phyloP scores from a whole-genome alignment of 2,113 vertebrate genomes.

The Erpornis zantholeuca region DNA sequence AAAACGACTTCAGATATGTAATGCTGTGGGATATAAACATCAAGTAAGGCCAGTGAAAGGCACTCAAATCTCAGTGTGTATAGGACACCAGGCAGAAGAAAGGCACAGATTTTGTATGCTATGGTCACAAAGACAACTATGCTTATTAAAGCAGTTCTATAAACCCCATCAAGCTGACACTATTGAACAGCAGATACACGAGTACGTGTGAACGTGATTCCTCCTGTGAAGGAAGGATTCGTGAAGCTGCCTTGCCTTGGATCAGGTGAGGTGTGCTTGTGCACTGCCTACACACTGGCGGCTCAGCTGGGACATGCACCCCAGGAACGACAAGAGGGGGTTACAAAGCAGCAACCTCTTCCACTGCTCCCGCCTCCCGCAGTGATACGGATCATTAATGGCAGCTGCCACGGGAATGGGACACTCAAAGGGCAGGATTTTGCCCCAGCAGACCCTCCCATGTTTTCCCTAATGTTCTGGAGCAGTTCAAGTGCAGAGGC shows the following conservation, averaged over 20 bases:
- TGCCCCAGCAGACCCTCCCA: background rate
- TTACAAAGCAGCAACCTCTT: background rate
- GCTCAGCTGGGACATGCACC: background rate
- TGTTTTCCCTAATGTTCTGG: background rate
- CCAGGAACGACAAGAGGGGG: background rate
- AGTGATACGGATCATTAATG: background rate
- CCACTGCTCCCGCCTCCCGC: background rate
- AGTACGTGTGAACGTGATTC: background rate
- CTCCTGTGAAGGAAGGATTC: background rate
- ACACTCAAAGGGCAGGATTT: background rate
- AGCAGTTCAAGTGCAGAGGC: background rate
- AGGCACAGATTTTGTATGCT: background rate
- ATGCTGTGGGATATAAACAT: background rate
- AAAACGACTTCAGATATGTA: fast-evolving
- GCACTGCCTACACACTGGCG: background rate
- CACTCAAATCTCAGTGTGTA: background rate
- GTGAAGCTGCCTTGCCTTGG: background rate
- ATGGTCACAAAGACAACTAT: background rate
- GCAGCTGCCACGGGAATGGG: background rate
- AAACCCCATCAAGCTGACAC: background rate
- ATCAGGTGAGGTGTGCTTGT: background rate
- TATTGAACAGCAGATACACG: fast-evolving
- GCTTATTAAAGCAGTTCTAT: background rate
- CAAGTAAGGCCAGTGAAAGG: background rate
- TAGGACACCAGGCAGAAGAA: background rate